A percentile compares a stretch with the other conserved stretches of the same genome.
Conservation (phyloP, 2,113 vertebrate species). For the Fulmarus glacialis region DNA sequence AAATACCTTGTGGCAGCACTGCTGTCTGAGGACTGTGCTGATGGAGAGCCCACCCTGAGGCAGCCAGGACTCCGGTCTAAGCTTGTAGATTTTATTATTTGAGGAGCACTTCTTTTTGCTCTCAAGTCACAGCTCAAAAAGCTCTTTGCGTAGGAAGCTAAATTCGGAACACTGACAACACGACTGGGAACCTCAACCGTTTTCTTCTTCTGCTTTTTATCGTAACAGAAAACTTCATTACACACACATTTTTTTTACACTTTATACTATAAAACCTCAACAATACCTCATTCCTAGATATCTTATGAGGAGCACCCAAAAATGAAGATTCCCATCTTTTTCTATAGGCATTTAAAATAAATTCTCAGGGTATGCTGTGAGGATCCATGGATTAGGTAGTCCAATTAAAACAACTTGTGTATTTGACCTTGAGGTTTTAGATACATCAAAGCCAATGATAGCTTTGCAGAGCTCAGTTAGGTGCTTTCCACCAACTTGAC, state of each 20-base stretch:
- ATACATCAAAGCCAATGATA: neutral
- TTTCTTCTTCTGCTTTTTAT: constrained; percentile 81
- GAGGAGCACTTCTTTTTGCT: constrained; percentile 73
- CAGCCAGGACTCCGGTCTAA: constrained; percentile 75
- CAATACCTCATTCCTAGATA: neutral
- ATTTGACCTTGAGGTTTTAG: neutral
- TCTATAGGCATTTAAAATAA: neutral
- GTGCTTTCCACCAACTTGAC: neutral
- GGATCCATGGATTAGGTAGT: neutral
- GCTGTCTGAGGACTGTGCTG: constrained; percentile 63
- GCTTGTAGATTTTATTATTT: constrained; percentile 80
- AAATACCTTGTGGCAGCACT: constrained; percentile 69
- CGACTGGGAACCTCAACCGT: constrained; percentile 81
- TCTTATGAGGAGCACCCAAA: neutral
- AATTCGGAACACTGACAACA: constrained; percentile 85
- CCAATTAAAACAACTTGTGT: neutral
- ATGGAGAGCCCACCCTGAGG: constrained; percentile 56
- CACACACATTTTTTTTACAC: neutral
- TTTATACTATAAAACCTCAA: neutral
- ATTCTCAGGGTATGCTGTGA: neutral
- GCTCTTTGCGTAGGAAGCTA: constrained; percentile 83
- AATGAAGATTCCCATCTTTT: neutral
- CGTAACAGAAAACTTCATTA: constrained; percentile 46
- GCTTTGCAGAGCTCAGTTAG: neutral
- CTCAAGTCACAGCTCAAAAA: constrained; percentile 79